Percentiles rank a stretch among this genome's conserved stretches.
Conservation (phyloP, 1,140 invertebrate species). For the Zaprionus gabonicus region DNA sequence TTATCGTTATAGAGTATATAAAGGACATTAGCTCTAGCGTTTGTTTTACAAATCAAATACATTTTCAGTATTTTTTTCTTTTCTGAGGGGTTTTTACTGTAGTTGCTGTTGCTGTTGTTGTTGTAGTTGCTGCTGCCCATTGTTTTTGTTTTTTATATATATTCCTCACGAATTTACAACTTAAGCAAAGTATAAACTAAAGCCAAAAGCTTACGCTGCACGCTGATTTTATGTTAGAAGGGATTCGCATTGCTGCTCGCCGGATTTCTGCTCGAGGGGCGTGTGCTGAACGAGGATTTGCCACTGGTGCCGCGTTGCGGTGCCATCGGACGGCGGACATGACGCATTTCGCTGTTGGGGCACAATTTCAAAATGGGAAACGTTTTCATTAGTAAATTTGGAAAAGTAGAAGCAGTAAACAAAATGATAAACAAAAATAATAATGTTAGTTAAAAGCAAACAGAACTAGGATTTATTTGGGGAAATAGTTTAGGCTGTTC, state of each 20-base stretch:
- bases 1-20: constrained; percentile 63
- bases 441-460: background rate
- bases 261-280: constrained; percentile 82
- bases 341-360: constrained; percentile 86
- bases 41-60: constrained; percentile 48
- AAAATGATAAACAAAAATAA: background rate
- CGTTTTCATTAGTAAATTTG: background rate
- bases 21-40: constrained; percentile 47
- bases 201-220: constrained; percentile 84
- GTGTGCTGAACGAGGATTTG: constrained; percentile 79
- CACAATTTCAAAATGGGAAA: constrained; percentile 2
- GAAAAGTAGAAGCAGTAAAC: background rate
- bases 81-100: constrained; percentile 6
- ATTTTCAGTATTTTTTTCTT: constrained; percentile 46
- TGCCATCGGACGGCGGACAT: constrained; percentile 85
- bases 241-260: constrained; percentile 80
- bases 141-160: background rate
- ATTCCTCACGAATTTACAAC: constrained; percentile 75
- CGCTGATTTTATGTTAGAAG: constrained; percentile 85
- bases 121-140: background rate
- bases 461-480: background rate
- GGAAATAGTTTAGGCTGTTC: background rate
- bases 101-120: constrained; percentile 9
- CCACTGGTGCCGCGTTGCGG: constrained; percentile 81
- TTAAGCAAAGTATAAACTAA: constrained; percentile 85